Evolutionary conservation across 2,113 vertebrate species (phyloP).

Genomic region (Paraplagusia blochii): DNA sequence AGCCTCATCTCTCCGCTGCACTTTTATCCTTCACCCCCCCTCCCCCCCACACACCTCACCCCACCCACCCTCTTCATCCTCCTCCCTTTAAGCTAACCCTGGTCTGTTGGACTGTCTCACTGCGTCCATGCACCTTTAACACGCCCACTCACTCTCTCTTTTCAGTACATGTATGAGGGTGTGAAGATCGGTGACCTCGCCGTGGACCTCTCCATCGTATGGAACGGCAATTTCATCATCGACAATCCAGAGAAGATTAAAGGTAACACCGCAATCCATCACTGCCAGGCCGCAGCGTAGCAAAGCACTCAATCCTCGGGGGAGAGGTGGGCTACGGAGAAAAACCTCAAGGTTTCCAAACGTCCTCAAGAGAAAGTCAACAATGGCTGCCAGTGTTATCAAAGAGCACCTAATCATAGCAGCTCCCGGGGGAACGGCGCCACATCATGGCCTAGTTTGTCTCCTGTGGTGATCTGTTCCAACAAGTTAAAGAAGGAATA

Average conservation of each 20-base stretch:
- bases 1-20: constrained; percentile 54
- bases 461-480: constrained; percentile 9
- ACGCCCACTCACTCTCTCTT: constrained; percentile 36
- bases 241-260: constrained; percentile 94
- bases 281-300: constrained; percentile 54
- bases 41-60: too few relatives aligned
- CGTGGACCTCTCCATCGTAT: constrained; percentile 92
- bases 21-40: constrained; percentile 58
- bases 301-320: constrained; percentile 61
- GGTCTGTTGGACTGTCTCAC: constrained; percentile 26
- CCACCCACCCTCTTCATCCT: constrained; percentile 39
- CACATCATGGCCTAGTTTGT: constrained; percentile 33
- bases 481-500: too few relatives aligned
- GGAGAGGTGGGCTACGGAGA: constrained; percentile 55
- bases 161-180: constrained; percentile 92
- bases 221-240: constrained; percentile 97
- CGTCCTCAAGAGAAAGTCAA: constrained; percentile 60
- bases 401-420: constrained; percentile 55
- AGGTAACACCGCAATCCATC: constrained; percentile 79
- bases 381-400: constrained; percentile 48
- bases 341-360: constrained; percentile 47
- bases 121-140: constrained; percentile 22
- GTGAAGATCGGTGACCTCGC: constrained; percentile 91
- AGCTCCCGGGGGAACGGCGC: constrained; percentile 6
- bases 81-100: constrained; percentile 32